A percentile compares a stretch with the other conserved stretches of the same genome.
Evolutionary conservation across 2,888 invertebrate species (phyloP).

Genomic region (Tachystola acroxantha): DNA sequence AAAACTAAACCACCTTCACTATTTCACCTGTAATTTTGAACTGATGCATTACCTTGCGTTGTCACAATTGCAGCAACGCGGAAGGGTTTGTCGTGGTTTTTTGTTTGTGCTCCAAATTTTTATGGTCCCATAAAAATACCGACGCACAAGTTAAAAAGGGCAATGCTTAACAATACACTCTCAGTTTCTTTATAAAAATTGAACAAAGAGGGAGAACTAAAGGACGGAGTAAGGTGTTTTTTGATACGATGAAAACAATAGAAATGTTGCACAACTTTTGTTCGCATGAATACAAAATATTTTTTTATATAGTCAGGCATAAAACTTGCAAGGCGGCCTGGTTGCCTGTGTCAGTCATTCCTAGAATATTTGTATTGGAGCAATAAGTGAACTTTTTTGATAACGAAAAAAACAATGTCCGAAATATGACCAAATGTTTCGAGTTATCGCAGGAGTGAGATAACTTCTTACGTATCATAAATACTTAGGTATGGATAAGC

Average conservation of each 20-base stretch:
- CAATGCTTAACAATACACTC: slow-evolving; percentile 61
- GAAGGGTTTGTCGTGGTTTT: slow-evolving; percentile 58
- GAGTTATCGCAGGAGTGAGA: slow-evolving; percentile 17
- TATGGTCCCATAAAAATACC: slow-evolving; percentile 52
- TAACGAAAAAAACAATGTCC: slow-evolving; percentile 25
- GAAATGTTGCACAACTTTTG: slow-evolving; percentile 53
- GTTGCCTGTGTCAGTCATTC: slow-evolving; percentile 38
- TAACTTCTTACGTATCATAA: slow-evolving; percentile 25
- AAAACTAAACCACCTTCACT: slow-evolving; percentile 62
- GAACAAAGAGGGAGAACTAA: slow-evolving; percentile 35
- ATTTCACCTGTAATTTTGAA: slow-evolving; percentile 71
- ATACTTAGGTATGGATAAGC: no score
- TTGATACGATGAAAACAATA: slow-evolving; percentile 59
- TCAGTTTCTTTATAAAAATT: slow-evolving; percentile 74
- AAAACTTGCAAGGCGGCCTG: slow-evolving; percentile 25
- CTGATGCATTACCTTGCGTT: slow-evolving; percentile 48
- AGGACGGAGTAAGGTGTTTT: slow-evolving; percentile 65
- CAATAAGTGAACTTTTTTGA: slow-evolving; percentile 34
- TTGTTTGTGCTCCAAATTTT: slow-evolving; percentile 72
- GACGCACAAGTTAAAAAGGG: slow-evolving; percentile 50
- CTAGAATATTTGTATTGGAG: slow-evolving; percentile 29
- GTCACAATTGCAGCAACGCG: slow-evolving; percentile 56
- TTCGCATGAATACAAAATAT: slow-evolving; percentile 37
- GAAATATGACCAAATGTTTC: slow-evolving; percentile 25
- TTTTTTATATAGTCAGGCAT: slow-evolving; percentile 27